These are phyloP conservation scores for Sepioteuthis lessoniana DNA, from an alignment of 2,888 invertebrate species.

Conservation along the genomic window DNA sequence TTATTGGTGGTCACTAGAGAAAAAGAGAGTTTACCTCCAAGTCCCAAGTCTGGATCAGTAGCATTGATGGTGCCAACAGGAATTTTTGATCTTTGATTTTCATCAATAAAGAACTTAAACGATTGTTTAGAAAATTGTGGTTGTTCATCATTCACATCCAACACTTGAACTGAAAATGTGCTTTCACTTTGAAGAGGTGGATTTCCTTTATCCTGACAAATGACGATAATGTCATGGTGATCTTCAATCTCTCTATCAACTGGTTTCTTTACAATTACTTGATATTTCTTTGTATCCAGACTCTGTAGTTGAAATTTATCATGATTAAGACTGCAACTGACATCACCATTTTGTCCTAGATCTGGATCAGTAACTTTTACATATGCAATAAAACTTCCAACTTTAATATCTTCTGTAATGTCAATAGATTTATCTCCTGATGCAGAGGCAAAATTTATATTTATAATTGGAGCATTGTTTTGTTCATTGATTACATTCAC, in stretches of 20 bases:
- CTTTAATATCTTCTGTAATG: constrained; percentile 60
- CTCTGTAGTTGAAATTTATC: constrained; percentile 56
- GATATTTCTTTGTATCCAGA: constrained; percentile 58
- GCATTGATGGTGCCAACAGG: constrained; percentile 47
- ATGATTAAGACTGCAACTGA: constrained; percentile 56
- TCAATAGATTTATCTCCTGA: constrained; percentile 53
- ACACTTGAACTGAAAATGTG: constrained; percentile 37
- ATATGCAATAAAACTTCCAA: constrained; percentile 61
- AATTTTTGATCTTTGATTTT: constrained; percentile 36
- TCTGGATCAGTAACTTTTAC: constrained; percentile 59
- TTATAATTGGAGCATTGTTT: constrained; percentile 88
- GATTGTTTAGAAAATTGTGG: constrained; percentile 39
- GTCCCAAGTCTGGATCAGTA: constrained; percentile 34
- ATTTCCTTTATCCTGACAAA: constrained; percentile 58
- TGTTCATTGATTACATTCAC: constrained; percentile 85
- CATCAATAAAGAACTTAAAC: constrained; percentile 41
- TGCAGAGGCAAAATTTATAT: constrained; percentile 55
- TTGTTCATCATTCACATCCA: constrained; percentile 40
- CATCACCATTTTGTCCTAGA: constrained; percentile 62
- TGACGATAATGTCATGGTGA: constrained; percentile 54
- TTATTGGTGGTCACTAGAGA: background rate
- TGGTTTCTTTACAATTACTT: constrained; percentile 56
- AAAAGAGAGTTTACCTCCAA: background rate
- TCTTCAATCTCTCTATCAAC: constrained; percentile 56
- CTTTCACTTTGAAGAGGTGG: constrained; percentile 53